phyloP scores from a whole-genome alignment of 2,888 invertebrate species.

The Drosophila vallismaia region DNA sequence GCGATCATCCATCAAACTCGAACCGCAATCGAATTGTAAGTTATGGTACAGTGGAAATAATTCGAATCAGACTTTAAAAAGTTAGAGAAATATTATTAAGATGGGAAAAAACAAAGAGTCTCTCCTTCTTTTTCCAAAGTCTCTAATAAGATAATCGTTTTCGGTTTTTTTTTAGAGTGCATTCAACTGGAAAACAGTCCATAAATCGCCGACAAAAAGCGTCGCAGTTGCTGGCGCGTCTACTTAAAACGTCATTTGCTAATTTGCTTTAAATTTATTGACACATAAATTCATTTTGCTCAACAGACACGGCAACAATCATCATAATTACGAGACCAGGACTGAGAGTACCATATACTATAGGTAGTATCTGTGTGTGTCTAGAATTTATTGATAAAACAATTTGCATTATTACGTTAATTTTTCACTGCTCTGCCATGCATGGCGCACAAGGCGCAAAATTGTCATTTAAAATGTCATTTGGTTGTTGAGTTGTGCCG shows the following conservation, averaged over 20 bases:
- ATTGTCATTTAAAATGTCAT: conserved; percentile 78
- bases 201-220: conserved; percentile 65
- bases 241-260: conserved; percentile 74
- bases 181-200: conserved; percentile 34
- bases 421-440: conserved; percentile 56
- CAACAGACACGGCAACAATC: conserved; percentile 43
- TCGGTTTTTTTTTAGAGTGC: neutral
- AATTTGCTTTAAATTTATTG: conserved; percentile 77
- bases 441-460: conserved; percentile 66
- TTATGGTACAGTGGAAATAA: neutral
- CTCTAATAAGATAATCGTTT: too few relatives aligned
- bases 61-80: neutral
- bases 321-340: conserved; percentile 51
- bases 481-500: conserved; percentile 41
- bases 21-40: neutral
- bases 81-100: too few relatives aligned
- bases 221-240: conserved; percentile 41
- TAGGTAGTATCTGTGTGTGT: conserved; percentile 52
- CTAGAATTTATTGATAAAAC: conserved; percentile 78
- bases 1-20: conserved; percentile 35
- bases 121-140: too few relatives aligned
- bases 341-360: conserved; percentile 3
- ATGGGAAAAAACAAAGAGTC: too few relatives aligned
- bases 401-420: conserved; percentile 76
- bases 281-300: conserved; percentile 76